phyloP scores from a whole-genome alignment of 2,888 invertebrate genomes.

The Urechis unicinctus region DNA sequence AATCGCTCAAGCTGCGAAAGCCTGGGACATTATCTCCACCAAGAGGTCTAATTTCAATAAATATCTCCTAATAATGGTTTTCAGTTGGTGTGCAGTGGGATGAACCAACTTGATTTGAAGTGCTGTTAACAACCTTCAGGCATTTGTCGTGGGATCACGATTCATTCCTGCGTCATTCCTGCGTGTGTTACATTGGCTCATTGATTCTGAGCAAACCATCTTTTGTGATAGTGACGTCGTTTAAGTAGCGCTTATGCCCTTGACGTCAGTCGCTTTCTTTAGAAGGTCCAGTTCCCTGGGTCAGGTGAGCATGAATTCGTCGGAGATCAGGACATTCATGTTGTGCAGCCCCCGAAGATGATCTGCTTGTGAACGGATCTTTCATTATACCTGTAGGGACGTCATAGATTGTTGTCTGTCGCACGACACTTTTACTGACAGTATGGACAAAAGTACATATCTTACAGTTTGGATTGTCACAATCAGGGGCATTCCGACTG shows the following conservation, averaged over 20 bases:
- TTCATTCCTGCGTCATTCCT: too few relatives aligned
- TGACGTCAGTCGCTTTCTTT: too few relatives aligned
- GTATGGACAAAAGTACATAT: conserved; percentile 2
- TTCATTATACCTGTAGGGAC: background rate
- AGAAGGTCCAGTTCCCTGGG: conserved; percentile 7
- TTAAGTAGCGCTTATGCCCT: background rate
- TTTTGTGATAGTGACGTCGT: background rate
- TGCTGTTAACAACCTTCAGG: too few relatives aligned
- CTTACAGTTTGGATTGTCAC: background rate
- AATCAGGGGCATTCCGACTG: conserved; percentile 5
- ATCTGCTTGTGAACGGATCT: conserved; percentile 1
- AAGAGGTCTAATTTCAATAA: too few relatives aligned
- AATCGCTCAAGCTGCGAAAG: too few relatives aligned
- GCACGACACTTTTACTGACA: background rate
- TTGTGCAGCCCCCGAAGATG: conserved; percentile 1
- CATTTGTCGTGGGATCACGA: too few relatives aligned
- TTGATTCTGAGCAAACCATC: conserved; percentile 7
- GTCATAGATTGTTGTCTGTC: background rate
- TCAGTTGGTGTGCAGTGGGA: too few relatives aligned
- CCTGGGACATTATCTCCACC: too few relatives aligned
- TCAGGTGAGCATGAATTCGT: conserved; percentile 3
- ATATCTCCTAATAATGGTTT: too few relatives aligned
- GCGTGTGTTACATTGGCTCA: too few relatives aligned
- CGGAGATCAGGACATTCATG: conserved; percentile 6
- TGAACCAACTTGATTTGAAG: too few relatives aligned